Evolutionary conservation across 1,140 invertebrate species (phyloP).

Genomic region (Aethina tumida): DNA sequence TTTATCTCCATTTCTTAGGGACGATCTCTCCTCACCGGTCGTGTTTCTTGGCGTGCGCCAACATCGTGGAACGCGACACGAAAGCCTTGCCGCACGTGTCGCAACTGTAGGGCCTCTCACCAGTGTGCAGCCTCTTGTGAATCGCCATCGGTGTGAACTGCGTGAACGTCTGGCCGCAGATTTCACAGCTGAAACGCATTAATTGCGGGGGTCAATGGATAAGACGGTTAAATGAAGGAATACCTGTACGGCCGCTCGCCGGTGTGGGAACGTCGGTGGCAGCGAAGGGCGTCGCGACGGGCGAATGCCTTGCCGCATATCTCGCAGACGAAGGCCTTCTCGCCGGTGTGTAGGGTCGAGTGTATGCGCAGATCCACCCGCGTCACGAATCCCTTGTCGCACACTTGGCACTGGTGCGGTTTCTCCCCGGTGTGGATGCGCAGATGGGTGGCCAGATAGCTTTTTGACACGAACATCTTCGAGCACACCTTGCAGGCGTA

Average conservation of each 20-base stretch:
- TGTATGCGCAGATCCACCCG: constrained; percentile 49
- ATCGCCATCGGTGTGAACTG: constrained; percentile 55
- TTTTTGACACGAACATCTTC: constrained; percentile 61
- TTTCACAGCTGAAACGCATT: constrained; percentile 39
- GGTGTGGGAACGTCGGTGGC: constrained; percentile 56
- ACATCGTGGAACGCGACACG: constrained; percentile 49
- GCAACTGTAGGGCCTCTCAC: constrained; percentile 71
- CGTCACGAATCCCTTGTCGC: constrained; percentile 54
- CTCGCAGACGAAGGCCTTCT: constrained; percentile 58
- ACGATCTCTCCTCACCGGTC: constrained; percentile 4
- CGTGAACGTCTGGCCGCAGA: constrained; percentile 53
- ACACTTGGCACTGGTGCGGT: constrained; percentile 57
- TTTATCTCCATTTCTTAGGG: too few relatives aligned
- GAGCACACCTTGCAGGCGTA: constrained; percentile 66
- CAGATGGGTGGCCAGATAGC: constrained; percentile 57
- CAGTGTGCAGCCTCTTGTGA: constrained; percentile 59
- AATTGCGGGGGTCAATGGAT: background rate
- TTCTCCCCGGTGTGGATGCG: constrained; percentile 54
- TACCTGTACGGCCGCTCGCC: constrained; percentile 55
- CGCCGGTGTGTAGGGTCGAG: constrained; percentile 57
- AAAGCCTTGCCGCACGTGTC: constrained; percentile 56
- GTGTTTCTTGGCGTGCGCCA: constrained; percentile 50
- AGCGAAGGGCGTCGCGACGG: constrained; percentile 54
- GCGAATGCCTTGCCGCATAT: constrained; percentile 60
- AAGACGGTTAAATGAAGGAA: constrained; percentile 1